Base-by-base conservation (phyloP, 2,888 invertebrate species). In the Drosophila meridiana region DNA sequence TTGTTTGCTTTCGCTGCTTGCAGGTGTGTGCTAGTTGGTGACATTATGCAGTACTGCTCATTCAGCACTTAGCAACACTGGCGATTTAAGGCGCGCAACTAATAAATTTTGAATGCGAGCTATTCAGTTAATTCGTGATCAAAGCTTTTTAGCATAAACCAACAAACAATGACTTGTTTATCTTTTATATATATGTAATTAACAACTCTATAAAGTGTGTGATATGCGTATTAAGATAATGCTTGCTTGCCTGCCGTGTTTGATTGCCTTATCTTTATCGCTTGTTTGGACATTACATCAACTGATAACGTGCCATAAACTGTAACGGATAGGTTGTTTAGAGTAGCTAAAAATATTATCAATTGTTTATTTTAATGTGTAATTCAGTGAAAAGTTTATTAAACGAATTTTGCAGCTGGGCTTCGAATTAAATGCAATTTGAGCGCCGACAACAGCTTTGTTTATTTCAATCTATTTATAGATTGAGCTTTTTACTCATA, bases 21-120 rank as follows among this genome's bases (percentile, higher is more conserved):
- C 80, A 80, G 78, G 78, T 78, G 78, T 78, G 71, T 76, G 76
- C 36, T 42, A 32, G 40, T 43, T 34, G 13, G 28, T 48, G 38
- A 52, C 53, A 65, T 65, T 78, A 13, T 56, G 6, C 76, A 78
- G 48, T 38, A 78, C 78, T 80, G 14, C 0, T 2, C 4, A 6
- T 9, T n/a, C 13, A 3, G 14, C 47, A 36, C 11, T 78, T 53
- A 0, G 9, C 67, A 80, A 34, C 76, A 78, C 80, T 76, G 6
- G 1, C 55, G 50, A 45, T 8, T 2, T 20, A 8, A 8, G 13
- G 67, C 80, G 76, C 72, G 52, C 20, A 4, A 9, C 30, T 11
- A 9, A 38, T n/a, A 6, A 0, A 34, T 9, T 73, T 69, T 32
- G 40, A 68, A 55, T 52, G 4, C 5, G n/a, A 8, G 9, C 20